Percentiles rank a stretch among this genome's conserved stretches.
Conservation (phyloP, 2,888 invertebrate species). For the Stegana nigrithorax region DNA sequence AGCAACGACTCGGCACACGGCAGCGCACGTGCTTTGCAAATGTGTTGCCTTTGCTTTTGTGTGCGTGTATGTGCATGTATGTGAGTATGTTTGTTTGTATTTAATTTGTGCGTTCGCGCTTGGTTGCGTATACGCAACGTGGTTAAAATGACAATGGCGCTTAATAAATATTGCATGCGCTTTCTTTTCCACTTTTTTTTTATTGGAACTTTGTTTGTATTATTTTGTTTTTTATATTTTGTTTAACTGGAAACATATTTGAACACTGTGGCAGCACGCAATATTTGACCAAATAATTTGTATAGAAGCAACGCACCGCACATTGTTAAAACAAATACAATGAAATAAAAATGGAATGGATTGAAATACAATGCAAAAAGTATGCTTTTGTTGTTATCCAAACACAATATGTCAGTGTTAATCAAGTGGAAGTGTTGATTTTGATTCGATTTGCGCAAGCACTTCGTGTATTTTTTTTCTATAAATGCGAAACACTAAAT, state of each 20-base stretch:
- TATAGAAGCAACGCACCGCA: no score
- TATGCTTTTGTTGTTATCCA: not conserved
- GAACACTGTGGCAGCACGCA: no score
- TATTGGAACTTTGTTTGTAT: not conserved
- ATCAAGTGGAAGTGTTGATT: slow-evolving; percentile 54
- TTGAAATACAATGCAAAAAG: no score
- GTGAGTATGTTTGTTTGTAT: not conserved
- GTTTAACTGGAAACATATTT: not conserved
- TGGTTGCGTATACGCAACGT: slow-evolving; percentile 6
- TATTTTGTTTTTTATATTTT: not conserved
- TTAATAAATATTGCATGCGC: not conserved
- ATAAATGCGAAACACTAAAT: not conserved
- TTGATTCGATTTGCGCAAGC: slow-evolving; percentile 36
- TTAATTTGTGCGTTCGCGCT: slow-evolving; percentile 1
- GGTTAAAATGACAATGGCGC: not conserved
- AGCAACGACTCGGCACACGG: no score
- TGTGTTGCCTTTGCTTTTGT: not conserved
- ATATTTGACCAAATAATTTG: no score
- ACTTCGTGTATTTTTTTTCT: not conserved
- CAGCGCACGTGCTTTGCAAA: slow-evolving; percentile 7
- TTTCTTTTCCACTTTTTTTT: not conserved
- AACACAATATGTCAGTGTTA: slow-evolving; percentile 32
- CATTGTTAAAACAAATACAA: no score
- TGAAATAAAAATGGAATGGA: no score
- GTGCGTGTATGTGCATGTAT: no score